Percentiles rank a stretch among this genome's conserved stretches.
phyloP scores from a whole-genome alignment of 2,797 vertebrate species.

The Anas acuta region DNA sequence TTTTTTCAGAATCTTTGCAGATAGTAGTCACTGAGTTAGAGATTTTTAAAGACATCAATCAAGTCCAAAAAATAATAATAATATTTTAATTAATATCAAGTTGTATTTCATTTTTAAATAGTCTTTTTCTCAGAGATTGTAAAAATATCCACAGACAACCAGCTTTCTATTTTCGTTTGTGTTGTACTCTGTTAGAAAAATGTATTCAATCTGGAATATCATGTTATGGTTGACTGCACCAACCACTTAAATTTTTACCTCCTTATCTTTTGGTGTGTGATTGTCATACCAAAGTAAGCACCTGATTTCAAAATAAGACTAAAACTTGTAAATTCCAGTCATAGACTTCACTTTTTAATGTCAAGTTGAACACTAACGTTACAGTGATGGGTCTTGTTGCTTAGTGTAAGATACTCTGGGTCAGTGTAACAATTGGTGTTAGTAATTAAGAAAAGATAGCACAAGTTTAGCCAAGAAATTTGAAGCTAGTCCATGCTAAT shows the following conservation, averaged over 20 bases:
- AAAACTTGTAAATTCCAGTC: background rate
- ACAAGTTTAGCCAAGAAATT: background rate
- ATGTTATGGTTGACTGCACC: background rate
- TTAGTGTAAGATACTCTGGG: background rate
- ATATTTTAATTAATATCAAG: background rate
- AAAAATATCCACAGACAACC: background rate
- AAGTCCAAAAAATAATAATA: background rate
- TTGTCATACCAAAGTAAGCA: background rate
- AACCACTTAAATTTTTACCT: background rate
- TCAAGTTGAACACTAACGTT: background rate
- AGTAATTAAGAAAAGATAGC: background rate
- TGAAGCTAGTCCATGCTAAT: background rate
- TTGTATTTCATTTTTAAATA: background rate
- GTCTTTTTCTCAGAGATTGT: background rate
- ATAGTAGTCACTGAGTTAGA: background rate
- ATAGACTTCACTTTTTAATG: fast-evolving
- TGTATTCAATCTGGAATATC: background rate
- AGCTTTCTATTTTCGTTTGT: background rate
- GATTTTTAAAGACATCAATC: background rate
- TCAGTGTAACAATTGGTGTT: too few relatives aligned
- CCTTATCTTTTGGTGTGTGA: background rate
- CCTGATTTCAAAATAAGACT: background rate
- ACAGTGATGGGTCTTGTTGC: background rate
- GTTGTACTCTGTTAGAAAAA: background rate
- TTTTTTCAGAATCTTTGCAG: background rate